Conservation (phyloP, 1,140 invertebrate species). For the Euwallacea fornicatus region DNA sequence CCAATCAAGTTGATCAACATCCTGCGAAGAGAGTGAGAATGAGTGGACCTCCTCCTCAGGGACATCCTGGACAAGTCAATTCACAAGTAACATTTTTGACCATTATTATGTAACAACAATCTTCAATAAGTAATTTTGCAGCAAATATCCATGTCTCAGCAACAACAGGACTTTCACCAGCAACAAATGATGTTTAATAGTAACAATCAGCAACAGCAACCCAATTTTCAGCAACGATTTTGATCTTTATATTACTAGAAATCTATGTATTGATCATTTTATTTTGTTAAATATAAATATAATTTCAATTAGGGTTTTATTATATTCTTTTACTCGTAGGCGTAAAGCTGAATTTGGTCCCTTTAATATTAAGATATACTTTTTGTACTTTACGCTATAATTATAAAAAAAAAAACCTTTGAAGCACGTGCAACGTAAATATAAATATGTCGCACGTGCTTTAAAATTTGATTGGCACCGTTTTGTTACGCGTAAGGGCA, state of each 20-base stretch:
- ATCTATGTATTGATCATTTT: no score
- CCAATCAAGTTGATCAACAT: conserved; percentile 44
- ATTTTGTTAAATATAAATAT: no score
- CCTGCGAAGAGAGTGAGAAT: conserved; percentile 64
- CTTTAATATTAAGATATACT: no score
- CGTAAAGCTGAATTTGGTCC: no score
- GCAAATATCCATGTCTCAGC: conserved; percentile 53
- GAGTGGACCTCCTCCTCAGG: conserved; percentile 42
- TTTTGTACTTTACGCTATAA: no score
- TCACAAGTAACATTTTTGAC: conserved; percentile 37
- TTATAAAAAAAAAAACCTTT: no score
- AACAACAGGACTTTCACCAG: conserved; percentile 58
- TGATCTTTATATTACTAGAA: conserved; percentile 35
- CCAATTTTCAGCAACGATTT: conserved; percentile 67
- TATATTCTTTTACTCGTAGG: no score
- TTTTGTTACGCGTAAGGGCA: no score
- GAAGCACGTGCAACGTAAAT: no score
- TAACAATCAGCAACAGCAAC: conserved; percentile 60
- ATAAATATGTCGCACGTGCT: no score
- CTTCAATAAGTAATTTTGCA: conserved; percentile 33
- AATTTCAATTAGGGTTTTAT: no score
- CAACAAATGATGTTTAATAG: conserved; percentile 66
- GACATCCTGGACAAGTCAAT: conserved; percentile 51
- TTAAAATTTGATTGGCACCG: no score
- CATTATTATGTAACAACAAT: not conserved